Percentiles rank a stretch among this genome's conserved stretches.
Evolutionary conservation across 1,140 invertebrate species (phyloP).

Genomic region (Dendrolimus punctatus): DNA sequence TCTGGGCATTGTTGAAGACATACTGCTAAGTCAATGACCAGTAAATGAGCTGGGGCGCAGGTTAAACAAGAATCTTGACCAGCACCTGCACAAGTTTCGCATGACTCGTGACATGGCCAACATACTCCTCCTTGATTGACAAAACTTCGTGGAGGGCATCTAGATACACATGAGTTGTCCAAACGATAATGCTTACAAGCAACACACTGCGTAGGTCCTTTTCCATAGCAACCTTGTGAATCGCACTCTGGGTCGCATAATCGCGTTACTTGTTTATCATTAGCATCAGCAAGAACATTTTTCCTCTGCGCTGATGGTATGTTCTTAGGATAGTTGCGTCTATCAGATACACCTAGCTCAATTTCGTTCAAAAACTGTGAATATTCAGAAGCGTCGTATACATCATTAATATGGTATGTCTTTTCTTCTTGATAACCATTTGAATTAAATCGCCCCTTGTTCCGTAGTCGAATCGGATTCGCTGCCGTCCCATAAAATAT

Average conservation of each 20-base stretch:
- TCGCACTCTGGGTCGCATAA: constrained; percentile 86
- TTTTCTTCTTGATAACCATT: constrained; percentile 46
- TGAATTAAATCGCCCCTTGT: constrained; percentile 68
- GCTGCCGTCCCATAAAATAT: constrained; percentile 92
- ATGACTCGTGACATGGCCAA: constrained; percentile 87
- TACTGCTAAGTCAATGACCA: constrained; percentile 83
- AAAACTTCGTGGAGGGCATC: constrained; percentile 85
- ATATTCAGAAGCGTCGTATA: constrained; percentile 64
- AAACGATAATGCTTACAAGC: constrained; percentile 84
- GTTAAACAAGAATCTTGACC: constrained; percentile 85
- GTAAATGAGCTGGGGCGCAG: constrained; percentile 83
- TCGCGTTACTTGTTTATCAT: constrained; percentile 74
- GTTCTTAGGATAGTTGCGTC: constrained; percentile 77
- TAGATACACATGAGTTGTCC: constrained; percentile 85
- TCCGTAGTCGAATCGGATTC: constrained; percentile 81
- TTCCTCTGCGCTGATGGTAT: constrained; percentile 67
- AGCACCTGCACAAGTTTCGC: constrained; percentile 86
- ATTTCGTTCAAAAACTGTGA: constrained; percentile 74
- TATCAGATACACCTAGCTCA: constrained; percentile 72
- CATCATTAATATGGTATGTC: constrained; percentile 67
- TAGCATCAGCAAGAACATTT: constrained; percentile 64
- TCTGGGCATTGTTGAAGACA: constrained; percentile 88
- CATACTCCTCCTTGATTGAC: constrained; percentile 83
- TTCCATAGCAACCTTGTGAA: constrained; percentile 84
- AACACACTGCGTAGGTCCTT: constrained; percentile 84